Base-by-base conservation (phyloP, 2,797 vertebrate genomes). In the Graptemys geographica region DNA sequence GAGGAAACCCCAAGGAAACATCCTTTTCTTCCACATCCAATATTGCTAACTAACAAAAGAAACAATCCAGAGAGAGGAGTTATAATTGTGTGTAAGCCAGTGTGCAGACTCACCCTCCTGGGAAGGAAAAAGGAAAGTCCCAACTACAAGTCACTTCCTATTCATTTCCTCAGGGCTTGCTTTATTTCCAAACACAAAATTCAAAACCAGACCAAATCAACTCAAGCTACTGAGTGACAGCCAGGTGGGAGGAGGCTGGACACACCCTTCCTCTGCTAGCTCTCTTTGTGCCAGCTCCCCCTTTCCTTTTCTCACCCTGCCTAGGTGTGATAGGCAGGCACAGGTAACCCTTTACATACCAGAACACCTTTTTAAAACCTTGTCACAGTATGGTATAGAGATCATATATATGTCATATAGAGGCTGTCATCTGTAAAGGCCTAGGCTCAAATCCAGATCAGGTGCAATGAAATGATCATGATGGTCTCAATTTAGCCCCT, bases 241-340 rank as follows among this genome's bases (percentile, higher is more conserved):
- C 83, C 28, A 96, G 72, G 72, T 88, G 84, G 62, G 89, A 94
- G 79, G 89, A 91, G 94, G 90, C 81, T 44, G 52, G 47, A 93
- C 89, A 37, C 65, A 18, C 18, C 65, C 33, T 21, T 41, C n/a
- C 8, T 72, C 41, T 11, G 19, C 69, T 65, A 31, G 31, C 13
- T 15, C 3, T 55, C 55, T 55, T 55, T 55, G 55, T 55, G 23
- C 23, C 31, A 62, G 31, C 31, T 31, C 31, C 6, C 13, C 13
- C 59, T 59, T 59, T 59, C 56, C 56, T 33, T 33, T 62, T 19
- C 65, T 72, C 5, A 72, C 65, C n/a, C 65, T 72, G 65, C n/a
- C n/a, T 72, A 23, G 37, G 78, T 78, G 27, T 19, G 37, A 52
- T 23, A 59, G 28, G 59, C 59, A 83, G 37, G 33, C 88, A 84